Evolutionary conservation across 1,140 invertebrate genomes (phyloP), one percentile per base, ranked within the genome.

Genomic region (Ceratitis capitata): DNA sequence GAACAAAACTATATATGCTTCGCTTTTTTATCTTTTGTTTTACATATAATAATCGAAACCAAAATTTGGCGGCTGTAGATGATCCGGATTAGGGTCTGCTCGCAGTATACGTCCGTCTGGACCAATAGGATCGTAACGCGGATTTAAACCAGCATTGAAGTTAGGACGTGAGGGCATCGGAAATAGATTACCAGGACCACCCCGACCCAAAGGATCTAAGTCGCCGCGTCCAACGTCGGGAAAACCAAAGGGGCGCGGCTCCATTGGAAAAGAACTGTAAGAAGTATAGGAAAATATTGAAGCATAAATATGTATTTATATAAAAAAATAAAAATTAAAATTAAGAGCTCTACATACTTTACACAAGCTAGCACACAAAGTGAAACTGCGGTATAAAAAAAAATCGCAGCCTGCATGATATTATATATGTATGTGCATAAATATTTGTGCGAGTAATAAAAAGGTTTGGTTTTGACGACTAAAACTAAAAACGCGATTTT

Each of bases 101-200:
- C 87, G 87, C 56, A 89, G 90, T 61, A 89, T 87, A 1, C 87
- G 88, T 32, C 93, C 94, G 9, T 95, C 94, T 12, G 96, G 96
- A 4, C 94, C 94, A 90, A 97, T 96, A 0, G 96, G 96, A 93
- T 97, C 96, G 91, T 96, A 97, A 88, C 96, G 93, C 12, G 96
- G 96, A 47, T 86, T 47, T n/a, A 95, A 94, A 61, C 87, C 86
- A 39, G 86, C 86, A 4, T 87, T 88, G 86, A 86, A 78, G 58
- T 83, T 84, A 6, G 88, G 88, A 10, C 74, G 86, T 14, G 93
- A 92, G 42, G 92, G 92, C 69, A 92, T 92, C 53, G 92, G 93
- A 89, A 96, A 97, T 12, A 97, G 86, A 95, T 97, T 97, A 82
- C 96, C 96, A 86, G 94, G 92, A 51, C 94, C 94, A 69, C 88